Percentiles rank a stretch among this genome's conserved stretches.
phyloP scores from a whole-genome alignment of 2,888 invertebrate genomes.

The Onchidella celtica region DNA sequence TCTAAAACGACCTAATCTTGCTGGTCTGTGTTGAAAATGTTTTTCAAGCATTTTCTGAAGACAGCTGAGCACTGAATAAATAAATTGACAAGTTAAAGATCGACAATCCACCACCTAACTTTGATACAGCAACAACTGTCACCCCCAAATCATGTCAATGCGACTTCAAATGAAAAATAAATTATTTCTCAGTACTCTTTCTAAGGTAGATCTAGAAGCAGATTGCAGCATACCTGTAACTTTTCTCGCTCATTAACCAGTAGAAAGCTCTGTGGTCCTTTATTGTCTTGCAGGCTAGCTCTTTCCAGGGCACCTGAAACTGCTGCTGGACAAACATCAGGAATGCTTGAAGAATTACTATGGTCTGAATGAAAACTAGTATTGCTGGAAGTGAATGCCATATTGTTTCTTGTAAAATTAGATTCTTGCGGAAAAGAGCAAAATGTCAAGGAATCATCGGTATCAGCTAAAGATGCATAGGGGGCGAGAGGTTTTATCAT shows the following conservation, averaged over 20 bases:
- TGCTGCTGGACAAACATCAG: slow-evolving; percentile 61
- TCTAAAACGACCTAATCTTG: too few species aligned
- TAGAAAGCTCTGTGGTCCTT: slow-evolving; percentile 68
- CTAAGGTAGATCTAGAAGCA: too few species aligned
- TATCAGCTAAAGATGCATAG: slow-evolving; percentile 53
- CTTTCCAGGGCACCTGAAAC: background rate
- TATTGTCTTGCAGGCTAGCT: background rate
- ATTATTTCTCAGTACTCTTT: too few species aligned
- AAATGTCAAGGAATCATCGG: slow-evolving; percentile 72
- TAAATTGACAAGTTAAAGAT: too few species aligned
- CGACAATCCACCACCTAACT: too few species aligned
- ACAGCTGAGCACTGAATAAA: too few species aligned
- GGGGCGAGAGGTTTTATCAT: slow-evolving; percentile 70
- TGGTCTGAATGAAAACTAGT: slow-evolving; percentile 65
- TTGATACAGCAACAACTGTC: background rate
- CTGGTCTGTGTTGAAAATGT: too few species aligned
- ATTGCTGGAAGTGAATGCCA: slow-evolving; percentile 53
- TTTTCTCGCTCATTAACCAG: slow-evolving; percentile 77
- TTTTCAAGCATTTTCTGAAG: too few species aligned
- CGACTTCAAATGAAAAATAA: too few species aligned
- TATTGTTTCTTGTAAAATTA: slow-evolving; percentile 37
- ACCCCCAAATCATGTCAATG: background rate
- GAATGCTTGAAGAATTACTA: slow-evolving; percentile 66
- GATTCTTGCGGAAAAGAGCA: slow-evolving; percentile 71
- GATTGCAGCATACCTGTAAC: slow-evolving; percentile 76